A percentile compares a stretch with the other conserved stretches of the same genome.
Evolutionary conservation across 2,797 vertebrate species (phyloP).

Genomic region (Xenentodon cancila): DNA sequence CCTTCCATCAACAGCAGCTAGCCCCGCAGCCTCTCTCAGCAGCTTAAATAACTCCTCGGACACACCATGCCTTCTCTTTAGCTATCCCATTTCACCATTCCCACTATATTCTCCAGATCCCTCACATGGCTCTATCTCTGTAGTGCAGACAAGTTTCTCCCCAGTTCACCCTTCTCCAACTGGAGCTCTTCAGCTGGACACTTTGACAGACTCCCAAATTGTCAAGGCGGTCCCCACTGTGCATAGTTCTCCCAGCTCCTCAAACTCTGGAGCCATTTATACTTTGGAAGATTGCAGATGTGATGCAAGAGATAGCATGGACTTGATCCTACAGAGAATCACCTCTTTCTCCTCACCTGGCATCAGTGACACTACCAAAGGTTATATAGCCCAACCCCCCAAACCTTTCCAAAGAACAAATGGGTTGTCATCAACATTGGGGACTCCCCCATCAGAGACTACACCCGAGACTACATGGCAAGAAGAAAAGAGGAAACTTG

Average conservation of each 20-base stretch:
- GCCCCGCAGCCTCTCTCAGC: slow-evolving; percentile 59
- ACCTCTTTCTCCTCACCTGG: slow-evolving; percentile 73
- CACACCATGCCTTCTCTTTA: slow-evolving; percentile 28
- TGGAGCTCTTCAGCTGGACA: slow-evolving; percentile 66
- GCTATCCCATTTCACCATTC: slow-evolving; percentile 20
- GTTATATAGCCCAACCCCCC: neutral
- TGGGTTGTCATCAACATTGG: slow-evolving; percentile 12
- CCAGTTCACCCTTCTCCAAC: slow-evolving; percentile 56
- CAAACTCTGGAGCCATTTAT: slow-evolving; percentile 19
- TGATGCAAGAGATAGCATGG: slow-evolving; percentile 68
- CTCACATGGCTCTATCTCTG: slow-evolving; percentile 51
- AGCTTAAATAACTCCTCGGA: slow-evolving; percentile 69
- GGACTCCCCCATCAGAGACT: slow-evolving; percentile 8
- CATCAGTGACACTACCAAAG: slow-evolving; percentile 9
- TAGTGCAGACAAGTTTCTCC: slow-evolving; percentile 52
- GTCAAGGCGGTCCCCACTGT: slow-evolving; percentile 51
- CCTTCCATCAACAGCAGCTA: slow-evolving; percentile 53
- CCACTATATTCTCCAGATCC: slow-evolving; percentile 30
- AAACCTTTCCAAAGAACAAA: slow-evolving; percentile 44
- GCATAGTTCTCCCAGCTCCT: slow-evolving; percentile 44
- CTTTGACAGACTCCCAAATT: slow-evolving; percentile 72
- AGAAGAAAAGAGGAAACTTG: slow-evolving; percentile 23
- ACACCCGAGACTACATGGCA: neutral
- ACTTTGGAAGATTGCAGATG: neutral
- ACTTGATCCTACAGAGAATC: slow-evolving; percentile 79